A percentile compares a stretch with the other conserved stretches of the same genome.
These are phyloP conservation scores for Noctua pronuba DNA, from an alignment of 2,888 invertebrate genomes.

Conservation along the genomic window DNA sequence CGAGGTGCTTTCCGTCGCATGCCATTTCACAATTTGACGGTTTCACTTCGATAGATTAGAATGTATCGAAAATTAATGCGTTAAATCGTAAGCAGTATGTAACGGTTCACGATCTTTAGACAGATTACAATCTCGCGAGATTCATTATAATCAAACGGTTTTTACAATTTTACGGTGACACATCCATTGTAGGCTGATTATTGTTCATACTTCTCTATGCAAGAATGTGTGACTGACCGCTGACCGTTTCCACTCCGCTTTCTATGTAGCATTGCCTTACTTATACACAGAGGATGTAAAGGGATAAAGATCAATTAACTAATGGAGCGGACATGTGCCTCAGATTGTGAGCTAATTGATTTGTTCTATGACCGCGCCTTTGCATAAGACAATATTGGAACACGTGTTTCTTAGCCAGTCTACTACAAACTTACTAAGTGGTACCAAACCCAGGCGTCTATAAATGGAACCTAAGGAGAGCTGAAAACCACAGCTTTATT, in stretches of 20 bases:
- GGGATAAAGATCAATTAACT: slow-evolving; percentile 75
- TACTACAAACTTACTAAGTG: slow-evolving; percentile 44
- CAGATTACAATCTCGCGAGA: too few species aligned
- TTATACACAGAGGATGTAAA: slow-evolving; percentile 32
- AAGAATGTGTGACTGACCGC: neutral
- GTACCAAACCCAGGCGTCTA: slow-evolving; percentile 5
- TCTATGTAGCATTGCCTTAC: slow-evolving; percentile 14
- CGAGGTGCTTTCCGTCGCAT: too few species aligned
- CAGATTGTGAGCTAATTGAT: slow-evolving; percentile 73
- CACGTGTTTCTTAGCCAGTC: slow-evolving; percentile 34
- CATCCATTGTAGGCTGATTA: neutral
- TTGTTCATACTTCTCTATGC: neutral
- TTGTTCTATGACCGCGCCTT: slow-evolving; percentile 70
- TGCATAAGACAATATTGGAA: slow-evolving; percentile 44
- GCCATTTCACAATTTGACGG: too few species aligned
- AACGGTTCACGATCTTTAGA: too few species aligned
- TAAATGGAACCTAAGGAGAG: neutral
- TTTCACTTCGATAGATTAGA: too few species aligned
- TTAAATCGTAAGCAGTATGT: too few species aligned
- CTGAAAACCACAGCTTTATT: neutral
- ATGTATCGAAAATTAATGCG: too few species aligned
- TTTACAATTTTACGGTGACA: too few species aligned
- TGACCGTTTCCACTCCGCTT: neutral
- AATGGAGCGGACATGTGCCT: slow-evolving; percentile 73
- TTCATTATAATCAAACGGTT: too few species aligned